These are phyloP conservation scores for Nibea albiflora DNA, from an alignment of 2,113 vertebrate genomes.

Conservation along the genomic window DNA sequence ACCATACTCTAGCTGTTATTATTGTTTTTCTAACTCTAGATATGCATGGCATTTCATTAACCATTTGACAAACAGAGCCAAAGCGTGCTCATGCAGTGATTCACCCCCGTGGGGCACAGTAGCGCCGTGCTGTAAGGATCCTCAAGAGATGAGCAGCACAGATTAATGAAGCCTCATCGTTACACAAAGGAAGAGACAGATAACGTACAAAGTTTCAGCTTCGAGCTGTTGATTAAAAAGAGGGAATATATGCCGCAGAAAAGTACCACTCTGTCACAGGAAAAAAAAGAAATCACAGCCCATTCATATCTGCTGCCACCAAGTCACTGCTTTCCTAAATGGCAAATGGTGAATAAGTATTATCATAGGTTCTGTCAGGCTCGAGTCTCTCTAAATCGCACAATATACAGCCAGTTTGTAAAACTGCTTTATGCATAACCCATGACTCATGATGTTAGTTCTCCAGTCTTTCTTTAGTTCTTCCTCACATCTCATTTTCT, in stretches of 20 bases:
- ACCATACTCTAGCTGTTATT: constrained; percentile 26
- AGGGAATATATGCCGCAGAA: constrained; percentile 12
- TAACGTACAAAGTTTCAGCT: constrained; percentile 18
- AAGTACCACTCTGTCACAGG: constrained; percentile 8
- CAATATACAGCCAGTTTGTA: constrained; percentile 13
- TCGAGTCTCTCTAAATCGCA: constrained; percentile 2
- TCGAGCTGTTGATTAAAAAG: constrained; percentile 46
- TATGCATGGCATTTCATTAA: constrained; percentile 43
- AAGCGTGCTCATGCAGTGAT: background rate
- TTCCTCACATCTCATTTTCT: background rate
- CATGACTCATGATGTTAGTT: background rate
- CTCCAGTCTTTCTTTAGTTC: background rate
- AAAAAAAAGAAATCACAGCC: constrained; percentile 49
- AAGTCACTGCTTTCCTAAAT: constrained; percentile 12
- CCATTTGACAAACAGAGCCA: constrained; percentile 16
- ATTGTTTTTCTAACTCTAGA: constrained; percentile 17
- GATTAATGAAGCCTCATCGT: constrained; percentile 40
- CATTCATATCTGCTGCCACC: constrained; percentile 35
- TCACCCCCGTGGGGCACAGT: background rate
- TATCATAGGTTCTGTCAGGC: constrained; percentile 1
- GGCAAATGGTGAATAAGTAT: background rate
- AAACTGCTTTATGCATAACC: background rate
- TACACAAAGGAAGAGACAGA: constrained; percentile 9
- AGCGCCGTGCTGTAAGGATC: background rate
- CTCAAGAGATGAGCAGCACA: constrained; percentile 12